Evolutionary conservation across 2,797 vertebrate genomes (phyloP).

Genomic region (Pelochelys cantorii): DNA sequence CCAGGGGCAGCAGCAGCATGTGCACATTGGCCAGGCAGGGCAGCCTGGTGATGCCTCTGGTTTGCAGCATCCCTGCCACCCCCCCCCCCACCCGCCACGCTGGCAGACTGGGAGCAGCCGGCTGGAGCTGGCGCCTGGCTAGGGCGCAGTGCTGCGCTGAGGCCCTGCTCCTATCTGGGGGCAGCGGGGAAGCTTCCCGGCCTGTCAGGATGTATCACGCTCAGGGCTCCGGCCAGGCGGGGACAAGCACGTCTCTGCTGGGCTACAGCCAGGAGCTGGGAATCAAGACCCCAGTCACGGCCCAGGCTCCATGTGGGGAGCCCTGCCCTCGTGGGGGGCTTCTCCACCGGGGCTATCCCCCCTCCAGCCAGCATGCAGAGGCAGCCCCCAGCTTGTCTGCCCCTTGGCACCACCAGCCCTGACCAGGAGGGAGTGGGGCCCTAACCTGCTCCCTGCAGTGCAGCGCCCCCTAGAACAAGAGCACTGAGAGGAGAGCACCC

Average conservation of each 20-base stretch:
- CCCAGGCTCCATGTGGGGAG: neutral
- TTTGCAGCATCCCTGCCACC: neutral
- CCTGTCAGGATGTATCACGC: neutral
- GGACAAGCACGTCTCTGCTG: neutral
- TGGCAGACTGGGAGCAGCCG: neutral
- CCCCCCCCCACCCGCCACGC: no score
- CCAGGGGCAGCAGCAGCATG: neutral
- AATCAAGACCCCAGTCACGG: neutral
- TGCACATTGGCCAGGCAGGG: neutral
- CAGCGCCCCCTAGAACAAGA: neutral
- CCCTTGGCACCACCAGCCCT: neutral
- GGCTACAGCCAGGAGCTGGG: neutral
- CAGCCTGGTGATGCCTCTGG: fast-evolving
- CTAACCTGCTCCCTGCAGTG: neutral
- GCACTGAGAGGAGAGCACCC: no score
- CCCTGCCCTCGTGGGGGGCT: neutral
- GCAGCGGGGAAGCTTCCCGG: neutral
- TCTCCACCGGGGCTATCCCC: neutral
- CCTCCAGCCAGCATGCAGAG: neutral
- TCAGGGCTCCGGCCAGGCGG: neutral
- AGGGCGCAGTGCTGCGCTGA: neutral
- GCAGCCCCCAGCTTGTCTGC: fast-evolving
- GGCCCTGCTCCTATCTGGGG: neutral
- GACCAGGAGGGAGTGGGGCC: neutral
- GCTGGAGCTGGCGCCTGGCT: neutral